phyloP scores from a whole-genome alignment of 2,888 invertebrate genomes.

The Lordiphosa andalusiaca region DNA sequence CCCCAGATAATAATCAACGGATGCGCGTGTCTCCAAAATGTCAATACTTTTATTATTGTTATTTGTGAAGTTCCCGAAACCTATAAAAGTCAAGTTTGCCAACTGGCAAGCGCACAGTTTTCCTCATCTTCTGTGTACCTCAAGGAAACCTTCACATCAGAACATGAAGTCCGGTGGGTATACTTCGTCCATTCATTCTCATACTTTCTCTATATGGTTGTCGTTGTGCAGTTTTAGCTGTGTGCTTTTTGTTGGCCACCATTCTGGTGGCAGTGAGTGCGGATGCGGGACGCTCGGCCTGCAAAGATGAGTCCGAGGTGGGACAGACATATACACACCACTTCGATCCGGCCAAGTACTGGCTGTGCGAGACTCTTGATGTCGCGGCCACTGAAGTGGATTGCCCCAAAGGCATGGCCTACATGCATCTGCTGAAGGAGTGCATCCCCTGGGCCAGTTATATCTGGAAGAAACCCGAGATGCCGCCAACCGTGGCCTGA shows the following conservation, averaged over 20 bases:
- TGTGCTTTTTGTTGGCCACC: slow-evolving; percentile 48
- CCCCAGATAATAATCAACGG: slow-evolving; percentile 50
- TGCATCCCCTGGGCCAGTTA: slow-evolving; percentile 78
- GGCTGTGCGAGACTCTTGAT: slow-evolving; percentile 70
- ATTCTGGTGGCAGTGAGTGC: slow-evolving; percentile 42
- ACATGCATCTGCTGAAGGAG: slow-evolving; percentile 73
- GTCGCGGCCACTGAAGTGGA: slow-evolving; percentile 59
- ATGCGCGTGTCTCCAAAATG: slow-evolving; percentile 34
- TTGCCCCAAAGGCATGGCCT: slow-evolving; percentile 71
- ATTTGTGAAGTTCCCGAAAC: slow-evolving; percentile 8
- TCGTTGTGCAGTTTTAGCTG: slow-evolving; percentile 37
- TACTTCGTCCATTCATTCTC: slow-evolving; percentile 12
- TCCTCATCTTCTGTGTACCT: slow-evolving; percentile 8
- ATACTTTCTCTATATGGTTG: background rate
- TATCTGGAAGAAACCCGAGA: slow-evolving; percentile 74
- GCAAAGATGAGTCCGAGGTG: slow-evolving; percentile 65
- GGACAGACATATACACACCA: slow-evolving; percentile 73
- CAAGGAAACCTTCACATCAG: slow-evolving; percentile 32
- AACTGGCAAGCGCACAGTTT: slow-evolving; percentile 22
- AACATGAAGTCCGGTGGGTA: slow-evolving; percentile 61
- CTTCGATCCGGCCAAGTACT: slow-evolving; percentile 77
- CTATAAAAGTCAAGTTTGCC: slow-evolving; percentile 33
- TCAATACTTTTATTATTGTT: slow-evolving; percentile 30
- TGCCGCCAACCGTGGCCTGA: slow-evolving; percentile 75
- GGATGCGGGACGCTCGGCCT: slow-evolving; percentile 76